Base-by-base conservation (phyloP, 1,140 invertebrate species). In the Pseudachorutes palmiensis region DNA sequence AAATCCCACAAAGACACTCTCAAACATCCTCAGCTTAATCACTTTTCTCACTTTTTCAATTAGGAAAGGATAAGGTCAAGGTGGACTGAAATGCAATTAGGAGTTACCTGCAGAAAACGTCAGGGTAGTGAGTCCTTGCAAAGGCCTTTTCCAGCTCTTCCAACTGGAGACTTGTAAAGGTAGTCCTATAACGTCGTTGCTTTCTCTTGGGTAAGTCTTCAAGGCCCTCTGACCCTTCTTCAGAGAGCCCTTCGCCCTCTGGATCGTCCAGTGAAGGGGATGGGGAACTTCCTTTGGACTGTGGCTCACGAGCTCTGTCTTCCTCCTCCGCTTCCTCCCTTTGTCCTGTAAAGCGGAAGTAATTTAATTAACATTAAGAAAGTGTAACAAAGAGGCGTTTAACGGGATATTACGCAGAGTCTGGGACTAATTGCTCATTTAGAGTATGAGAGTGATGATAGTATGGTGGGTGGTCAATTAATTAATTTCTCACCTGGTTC, bases 131-230 rank as follows among this genome's bases (percentile, higher is more conserved):
- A 2, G 94, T 97, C 74, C 94, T 86, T 0, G 92, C 90, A 79
- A 98, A 98, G 0, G 94, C 94, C 78, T 97, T 97, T 78, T 98
- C 95, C 68, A 98, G 81, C 79, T 98, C 95, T 77, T 97, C 94
- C 63, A 98, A 81, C 79, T 97, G 94, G 77, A 92, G 94, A 75
- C 90, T 93, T 5, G 92, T 96, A 79, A 96, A 96, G 41, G 94
- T 96, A 1, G 94, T 96, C 64, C 94, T 82, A 77, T 96, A 96
- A 48, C 93, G 79, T 1, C 93, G 82, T 75, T 96, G 93, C 76
- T 96, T 97, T 70, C 92, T 82, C 77, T 94, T 95, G 0, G 91
- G 91, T 75, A 89, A 91, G 64, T 92, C 90, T 72, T 91, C 89
- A 65, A 85, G 77, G 63, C 89, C 88, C 0, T 86, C 84, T 72